Conservation (phyloP, 2,113 vertebrate species). For the Sander lucioperca region DNA sequence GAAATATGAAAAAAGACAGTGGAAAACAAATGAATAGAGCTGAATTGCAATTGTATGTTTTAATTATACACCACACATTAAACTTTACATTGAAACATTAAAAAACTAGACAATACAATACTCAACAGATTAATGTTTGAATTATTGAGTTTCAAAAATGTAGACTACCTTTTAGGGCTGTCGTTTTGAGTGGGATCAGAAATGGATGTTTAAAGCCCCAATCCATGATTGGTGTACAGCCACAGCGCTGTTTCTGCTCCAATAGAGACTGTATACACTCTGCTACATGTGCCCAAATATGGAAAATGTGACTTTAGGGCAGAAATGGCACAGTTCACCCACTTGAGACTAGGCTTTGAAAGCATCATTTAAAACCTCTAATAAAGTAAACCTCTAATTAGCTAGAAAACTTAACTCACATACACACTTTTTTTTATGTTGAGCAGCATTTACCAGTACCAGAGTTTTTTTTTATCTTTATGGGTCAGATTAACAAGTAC, state of each 20-base stretch:
- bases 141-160: not conserved
- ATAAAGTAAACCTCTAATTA: not conserved
- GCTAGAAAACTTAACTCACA: not conserved
- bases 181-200: not conserved
- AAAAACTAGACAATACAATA: not conserved
- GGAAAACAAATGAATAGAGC: not conserved
- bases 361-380: not conserved
- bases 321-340: not conserved
- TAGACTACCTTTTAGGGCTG: not conserved
- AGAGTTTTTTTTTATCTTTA: no score
- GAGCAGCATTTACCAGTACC: no score
- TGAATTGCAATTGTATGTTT: not conserved
- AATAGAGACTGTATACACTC: no score
- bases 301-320: not conserved
- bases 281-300: not conserved
- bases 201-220: not conserved
- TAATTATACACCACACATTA: not conserved
- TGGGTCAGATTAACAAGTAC: no score
- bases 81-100: not conserved
- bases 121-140: not conserved
- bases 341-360: not conserved
- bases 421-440: not conserved
- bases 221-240: not conserved
- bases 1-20: not conserved
- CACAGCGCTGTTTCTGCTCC: not conserved